A percentile compares a stretch with the other conserved stretches of the same genome.
Conservation (phyloP, 2,888 invertebrate species). For the Lycocerus yunnanus region DNA sequence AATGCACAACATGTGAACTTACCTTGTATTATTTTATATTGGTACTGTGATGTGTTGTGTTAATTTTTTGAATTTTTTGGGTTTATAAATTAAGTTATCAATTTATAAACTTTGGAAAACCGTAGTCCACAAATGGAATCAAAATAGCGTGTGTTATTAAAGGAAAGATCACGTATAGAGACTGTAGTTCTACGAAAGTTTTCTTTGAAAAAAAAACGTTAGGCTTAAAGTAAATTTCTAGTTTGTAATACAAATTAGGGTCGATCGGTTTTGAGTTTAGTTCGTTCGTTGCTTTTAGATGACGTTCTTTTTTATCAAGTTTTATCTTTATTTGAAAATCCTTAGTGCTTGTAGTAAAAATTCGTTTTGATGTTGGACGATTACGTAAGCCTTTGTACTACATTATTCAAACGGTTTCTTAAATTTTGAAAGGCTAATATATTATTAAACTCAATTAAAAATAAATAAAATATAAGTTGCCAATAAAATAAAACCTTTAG, state of each 20-base stretch:
- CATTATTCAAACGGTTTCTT: neutral
- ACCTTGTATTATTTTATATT: neutral
- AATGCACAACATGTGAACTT: too few relatives aligned
- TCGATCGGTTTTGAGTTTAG: conserved; percentile 15
- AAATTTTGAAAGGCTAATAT: neutral
- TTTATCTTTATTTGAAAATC: neutral
- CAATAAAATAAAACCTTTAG: neutral
- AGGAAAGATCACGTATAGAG: neutral
- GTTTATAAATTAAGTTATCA: neutral
- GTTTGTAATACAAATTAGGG: conserved; percentile 22
- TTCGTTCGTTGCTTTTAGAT: conserved; percentile 11
- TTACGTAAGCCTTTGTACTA: neutral
- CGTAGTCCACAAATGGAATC: conserved; percentile 8
- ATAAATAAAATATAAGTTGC: neutral
- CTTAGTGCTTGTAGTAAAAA: neutral
- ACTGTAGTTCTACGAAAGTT: conserved; percentile 8
- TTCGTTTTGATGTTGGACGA: neutral
- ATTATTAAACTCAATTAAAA: neutral
- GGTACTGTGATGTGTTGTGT: neutral
- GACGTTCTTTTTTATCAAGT: neutral
- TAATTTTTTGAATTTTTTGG: neutral
- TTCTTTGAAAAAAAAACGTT: conserved; percentile 7
- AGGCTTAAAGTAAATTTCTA: conserved; percentile 9
- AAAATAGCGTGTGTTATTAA: conserved; percentile 15
- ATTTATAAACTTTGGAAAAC: conserved; percentile 10